Base-by-base conservation (phyloP, 37 sponge, comb jelly and placozoan genomes). In the Crambe crambe region DNA sequence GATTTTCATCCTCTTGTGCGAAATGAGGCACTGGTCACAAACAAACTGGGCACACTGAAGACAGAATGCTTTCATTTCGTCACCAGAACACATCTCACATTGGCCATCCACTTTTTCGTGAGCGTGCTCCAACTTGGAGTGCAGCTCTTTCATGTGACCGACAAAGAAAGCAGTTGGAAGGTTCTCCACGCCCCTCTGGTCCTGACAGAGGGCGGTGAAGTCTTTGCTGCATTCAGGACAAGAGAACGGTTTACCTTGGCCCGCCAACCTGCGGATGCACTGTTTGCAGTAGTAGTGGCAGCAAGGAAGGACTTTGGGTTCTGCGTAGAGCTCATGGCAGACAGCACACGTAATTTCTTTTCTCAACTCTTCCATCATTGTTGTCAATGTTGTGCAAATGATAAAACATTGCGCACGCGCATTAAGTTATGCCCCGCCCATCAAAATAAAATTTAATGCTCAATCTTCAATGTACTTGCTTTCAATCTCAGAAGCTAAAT, bases 41-140 rank as follows among this genome's bases (percentile, higher is more conserved):
- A 82, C 43, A 56, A 65, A 82, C 54, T 74, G 29, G 25, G 65
- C 42, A 41, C 83, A 82, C 36, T 82, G 65, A 17, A 56, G 83
- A 72, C 83, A 82, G 66, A 74, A 82, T 0, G 67, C 60, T 20
- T 29, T 37, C 6, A 64, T 36, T 56, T 54, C 66, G 31, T 36
- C 56, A 26, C 35, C 37, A 9, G 79, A 68, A 47, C 78, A 78
- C 78, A 47, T 41, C 31, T 78, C 78, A 58, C 80, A 79, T 8
- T 32, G 20, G 12, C 57, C 70, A 22, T 79, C 80, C 6, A 12
- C 12, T 47, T 62, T 8, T 8, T 8, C 5, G 25, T 18, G n/a
- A 8, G 51, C 73, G 15, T 42, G 36, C 73, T 34, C 54, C 73
- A 72, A n/a, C 25, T 72, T 72, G 30, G 41, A n/a, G 73, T 72